These are phyloP conservation scores for Prunella himalayana DNA, from an alignment of 2,113 vertebrate species.

Conservation along the genomic window DNA sequence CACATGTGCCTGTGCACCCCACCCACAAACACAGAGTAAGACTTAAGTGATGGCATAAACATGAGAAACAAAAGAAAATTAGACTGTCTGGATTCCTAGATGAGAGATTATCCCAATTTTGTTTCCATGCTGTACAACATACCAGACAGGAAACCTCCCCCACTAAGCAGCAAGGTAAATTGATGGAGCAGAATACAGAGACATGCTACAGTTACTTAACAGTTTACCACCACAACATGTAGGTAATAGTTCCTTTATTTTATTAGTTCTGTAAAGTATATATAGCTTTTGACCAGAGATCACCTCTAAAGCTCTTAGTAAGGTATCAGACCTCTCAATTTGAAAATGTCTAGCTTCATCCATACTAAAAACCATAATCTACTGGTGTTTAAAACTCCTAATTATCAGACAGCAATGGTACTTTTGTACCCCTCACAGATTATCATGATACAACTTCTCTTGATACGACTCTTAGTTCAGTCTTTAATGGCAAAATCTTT, in stretches of 20 bases:
- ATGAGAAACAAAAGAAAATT: neutral
- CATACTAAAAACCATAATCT: neutral
- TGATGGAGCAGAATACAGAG: neutral
- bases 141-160: neutral
- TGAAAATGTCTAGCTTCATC: neutral
- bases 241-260: neutral
- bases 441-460: rapidly evolving
- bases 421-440: neutral
- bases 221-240: neutral
- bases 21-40: neutral
- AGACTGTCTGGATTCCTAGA: neutral
- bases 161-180: neutral
- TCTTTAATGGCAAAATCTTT: neutral
- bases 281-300: neutral
- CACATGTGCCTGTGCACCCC: neutral
- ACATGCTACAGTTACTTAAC: neutral
- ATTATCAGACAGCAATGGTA: neutral
- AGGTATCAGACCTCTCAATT: neutral
- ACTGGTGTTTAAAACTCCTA: neutral
- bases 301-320: neutral
- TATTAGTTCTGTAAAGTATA: neutral
- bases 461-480: neutral
- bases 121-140: neutral
- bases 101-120: neutral
- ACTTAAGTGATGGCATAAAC: neutral